Evolutionary conservation across 2,113 vertebrate genomes (phyloP).

Genomic region (Ochotona princeps): DNA sequence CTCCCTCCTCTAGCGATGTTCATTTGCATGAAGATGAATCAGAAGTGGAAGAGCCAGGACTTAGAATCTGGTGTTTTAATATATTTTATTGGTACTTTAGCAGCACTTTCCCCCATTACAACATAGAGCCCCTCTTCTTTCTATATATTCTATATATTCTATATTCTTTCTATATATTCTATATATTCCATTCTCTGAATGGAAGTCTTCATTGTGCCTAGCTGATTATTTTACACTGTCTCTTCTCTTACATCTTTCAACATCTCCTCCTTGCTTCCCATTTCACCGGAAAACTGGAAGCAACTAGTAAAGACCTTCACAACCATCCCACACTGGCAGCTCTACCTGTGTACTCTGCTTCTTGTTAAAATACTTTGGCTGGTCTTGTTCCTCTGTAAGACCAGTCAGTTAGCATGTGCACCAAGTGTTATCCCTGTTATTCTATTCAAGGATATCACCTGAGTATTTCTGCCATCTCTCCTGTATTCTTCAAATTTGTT

Average conservation of each 20-base stretch:
- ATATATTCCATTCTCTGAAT: neutral
- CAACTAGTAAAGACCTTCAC: neutral
- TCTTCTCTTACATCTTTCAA: neutral
- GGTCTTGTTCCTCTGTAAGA: neutral
- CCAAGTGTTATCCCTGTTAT: neutral
- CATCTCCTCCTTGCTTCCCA: neutral
- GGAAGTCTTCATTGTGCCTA: neutral
- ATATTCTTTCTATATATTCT: neutral
- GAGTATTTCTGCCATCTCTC: neutral
- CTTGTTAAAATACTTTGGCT: neutral
- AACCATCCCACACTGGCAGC: neutral
- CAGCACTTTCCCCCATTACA: too few relatives aligned
- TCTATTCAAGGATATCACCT: neutral
- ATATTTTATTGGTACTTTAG: too few relatives aligned
- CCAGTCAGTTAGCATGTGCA: neutral
- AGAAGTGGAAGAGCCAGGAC: too few relatives aligned
- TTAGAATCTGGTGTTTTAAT: too few relatives aligned
- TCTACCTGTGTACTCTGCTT: neutral
- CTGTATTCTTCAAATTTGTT: slow-evolving; percentile 13
- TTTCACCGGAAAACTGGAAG: neutral
- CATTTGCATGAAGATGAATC: too few relatives aligned
- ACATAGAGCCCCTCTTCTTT: too few relatives aligned
- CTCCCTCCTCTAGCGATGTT: too few relatives aligned
- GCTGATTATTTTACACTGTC: neutral
- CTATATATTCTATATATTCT: neutral